These are phyloP conservation scores for Scaptodrosophila latifasciaeformis DNA, from an alignment of 2,888 invertebrate genomes.

Conservation along the genomic window DNA sequence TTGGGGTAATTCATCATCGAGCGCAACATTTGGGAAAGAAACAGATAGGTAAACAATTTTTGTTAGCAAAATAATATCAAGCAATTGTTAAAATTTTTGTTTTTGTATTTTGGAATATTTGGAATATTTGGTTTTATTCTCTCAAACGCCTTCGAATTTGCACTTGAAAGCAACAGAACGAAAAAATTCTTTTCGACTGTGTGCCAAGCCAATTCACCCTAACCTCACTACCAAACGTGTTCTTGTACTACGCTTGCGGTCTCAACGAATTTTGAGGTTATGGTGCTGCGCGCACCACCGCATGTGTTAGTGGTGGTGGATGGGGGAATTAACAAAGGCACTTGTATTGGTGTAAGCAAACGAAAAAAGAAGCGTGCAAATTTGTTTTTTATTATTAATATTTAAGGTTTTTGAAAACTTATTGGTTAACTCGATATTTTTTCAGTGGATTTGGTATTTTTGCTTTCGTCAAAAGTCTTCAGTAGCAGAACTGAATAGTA, in stretches of 20 bases:
- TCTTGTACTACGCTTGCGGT: conserved; percentile 25
- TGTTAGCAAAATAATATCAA: conserved; percentile 57
- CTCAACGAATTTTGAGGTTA: conserved; percentile 44
- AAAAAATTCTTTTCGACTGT: conserved; percentile 26
- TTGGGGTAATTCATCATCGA: conserved; percentile 22
- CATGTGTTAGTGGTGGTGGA: conserved; percentile 43
- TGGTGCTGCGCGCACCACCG: conserved; percentile 37
- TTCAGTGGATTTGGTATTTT: conserved; percentile 73
- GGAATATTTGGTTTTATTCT: too few species aligned
- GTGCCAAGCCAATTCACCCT: conserved; percentile 40
- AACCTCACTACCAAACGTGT: conserved; percentile 60
- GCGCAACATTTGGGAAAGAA: conserved; percentile 41
- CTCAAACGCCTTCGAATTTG: too few species aligned
- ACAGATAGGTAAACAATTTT: conserved; percentile 58
- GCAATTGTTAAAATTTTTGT: conserved; percentile 29
- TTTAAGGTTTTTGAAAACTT: too few species aligned
- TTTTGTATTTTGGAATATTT: too few species aligned
- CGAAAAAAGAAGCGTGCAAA: too few species aligned
- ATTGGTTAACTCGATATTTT: conserved; percentile 35
- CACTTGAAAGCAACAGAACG: too few species aligned
- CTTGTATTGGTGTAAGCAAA: conserved; percentile 11
- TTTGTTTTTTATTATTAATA: too few species aligned
- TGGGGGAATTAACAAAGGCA: conserved; percentile 32
- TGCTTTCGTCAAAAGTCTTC: conserved; percentile 72
- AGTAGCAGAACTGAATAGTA: conserved; percentile 75